Evolutionary conservation across 2,113 vertebrate species (phyloP).

Genomic region (Actenoides lindsayi): DNA sequence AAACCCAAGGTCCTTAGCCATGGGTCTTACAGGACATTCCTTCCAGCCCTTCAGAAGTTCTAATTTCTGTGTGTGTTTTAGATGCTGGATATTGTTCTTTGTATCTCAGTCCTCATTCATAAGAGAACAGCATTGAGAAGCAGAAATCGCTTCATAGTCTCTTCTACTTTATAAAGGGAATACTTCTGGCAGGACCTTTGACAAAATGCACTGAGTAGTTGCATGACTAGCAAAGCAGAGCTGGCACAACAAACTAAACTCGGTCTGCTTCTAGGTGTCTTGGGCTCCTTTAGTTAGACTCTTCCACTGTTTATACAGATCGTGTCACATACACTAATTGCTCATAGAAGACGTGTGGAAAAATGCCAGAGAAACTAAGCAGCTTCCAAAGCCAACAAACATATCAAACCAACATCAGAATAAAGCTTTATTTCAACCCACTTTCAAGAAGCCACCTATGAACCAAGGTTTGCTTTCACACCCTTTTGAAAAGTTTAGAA

Average conservation of each 20-base stretch:
- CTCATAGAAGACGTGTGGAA: background rate
- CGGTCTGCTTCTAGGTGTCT: background rate
- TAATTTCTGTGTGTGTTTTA: background rate
- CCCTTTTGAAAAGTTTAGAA: background rate
- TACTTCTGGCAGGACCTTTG: background rate
- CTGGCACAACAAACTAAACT: background rate
- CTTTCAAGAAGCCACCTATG: background rate
- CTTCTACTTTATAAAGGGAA: background rate
- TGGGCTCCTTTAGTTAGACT: background rate
- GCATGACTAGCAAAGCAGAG: background rate
- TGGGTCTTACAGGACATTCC: background rate
- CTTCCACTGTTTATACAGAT: background rate
- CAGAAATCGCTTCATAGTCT: background rate
- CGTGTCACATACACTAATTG: background rate
- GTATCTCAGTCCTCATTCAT: background rate
- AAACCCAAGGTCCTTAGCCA: background rate
- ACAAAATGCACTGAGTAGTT: background rate
- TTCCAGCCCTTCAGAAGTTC: background rate
- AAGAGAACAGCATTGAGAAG: background rate
- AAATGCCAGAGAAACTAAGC: background rate
- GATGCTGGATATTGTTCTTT: background rate
- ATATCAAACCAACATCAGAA: background rate
- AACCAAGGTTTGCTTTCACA: background rate
- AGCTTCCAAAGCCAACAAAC: background rate
- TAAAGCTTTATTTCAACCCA: background rate